These are phyloP conservation scores for Yponomeuta malinellus DNA, from an alignment of 2,888 invertebrate species.

Conservation along the genomic window DNA sequence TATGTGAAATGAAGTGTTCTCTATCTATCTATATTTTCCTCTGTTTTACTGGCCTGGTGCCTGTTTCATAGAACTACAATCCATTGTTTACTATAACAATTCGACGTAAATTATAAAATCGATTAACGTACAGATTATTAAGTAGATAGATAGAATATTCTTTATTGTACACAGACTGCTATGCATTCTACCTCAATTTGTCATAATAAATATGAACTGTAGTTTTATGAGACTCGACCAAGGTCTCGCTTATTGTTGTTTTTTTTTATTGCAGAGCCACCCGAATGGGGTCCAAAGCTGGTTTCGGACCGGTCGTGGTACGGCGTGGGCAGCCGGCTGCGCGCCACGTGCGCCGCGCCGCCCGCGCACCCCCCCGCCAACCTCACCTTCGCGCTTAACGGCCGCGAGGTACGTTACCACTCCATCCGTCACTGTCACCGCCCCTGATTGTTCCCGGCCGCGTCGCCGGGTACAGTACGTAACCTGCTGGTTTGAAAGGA, in stretches of 20 bases:
- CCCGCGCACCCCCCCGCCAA: slow-evolving; percentile 81
- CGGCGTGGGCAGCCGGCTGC: slow-evolving; percentile 80
- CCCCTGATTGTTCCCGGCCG: not conserved
- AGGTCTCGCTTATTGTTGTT: not conserved
- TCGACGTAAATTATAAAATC: too few relatives aligned
- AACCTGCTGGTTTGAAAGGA: not conserved
- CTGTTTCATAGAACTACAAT: too few relatives aligned
- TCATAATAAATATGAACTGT: too few relatives aligned
- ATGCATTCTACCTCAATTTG: too few relatives aligned
- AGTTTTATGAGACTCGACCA: too few relatives aligned
- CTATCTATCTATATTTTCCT: too few relatives aligned
- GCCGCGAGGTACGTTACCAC: slow-evolving; percentile 64
- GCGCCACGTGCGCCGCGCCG: slow-evolving; percentile 82
- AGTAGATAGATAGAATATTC: too few relatives aligned
- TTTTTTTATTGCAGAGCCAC: slow-evolving; percentile 75
- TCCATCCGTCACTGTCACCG: slow-evolving; percentile 1
- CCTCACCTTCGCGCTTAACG: slow-evolving; percentile 82
- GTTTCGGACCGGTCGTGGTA: slow-evolving; percentile 81
- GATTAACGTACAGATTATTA: too few relatives aligned
- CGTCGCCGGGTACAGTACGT: not conserved
- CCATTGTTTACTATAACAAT: too few relatives aligned
- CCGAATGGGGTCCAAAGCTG: slow-evolving; percentile 79
- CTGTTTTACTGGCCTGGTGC: too few relatives aligned
- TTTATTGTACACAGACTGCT: too few relatives aligned
- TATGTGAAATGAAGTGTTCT: not conserved